Evolutionary conservation across 2,113 vertebrate genomes (phyloP).

Genomic region (Triplophysa tibetana): DNA sequence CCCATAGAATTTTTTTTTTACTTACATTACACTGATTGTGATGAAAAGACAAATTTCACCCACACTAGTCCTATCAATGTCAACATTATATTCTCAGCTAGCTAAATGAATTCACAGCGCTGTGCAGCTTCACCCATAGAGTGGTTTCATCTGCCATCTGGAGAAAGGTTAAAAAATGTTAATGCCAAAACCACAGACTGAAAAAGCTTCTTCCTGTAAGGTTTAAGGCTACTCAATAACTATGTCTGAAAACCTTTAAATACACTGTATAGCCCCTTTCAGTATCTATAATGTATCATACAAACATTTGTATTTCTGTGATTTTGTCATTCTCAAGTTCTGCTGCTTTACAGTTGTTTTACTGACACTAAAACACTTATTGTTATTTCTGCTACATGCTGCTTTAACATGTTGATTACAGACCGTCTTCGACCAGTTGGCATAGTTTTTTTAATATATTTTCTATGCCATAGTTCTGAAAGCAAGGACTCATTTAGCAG

Average conservation of each 20-base stretch:
- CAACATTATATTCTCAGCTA: not conserved
- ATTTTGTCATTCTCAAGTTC: not conserved
- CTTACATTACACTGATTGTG: not conserved
- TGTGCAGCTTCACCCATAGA: not conserved
- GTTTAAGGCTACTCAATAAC: conserved; percentile 25
- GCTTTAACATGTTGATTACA: not conserved
- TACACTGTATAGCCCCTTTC: not conserved
- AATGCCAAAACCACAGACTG: conserved; percentile 13
- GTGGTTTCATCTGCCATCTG: conserved; percentile 14
- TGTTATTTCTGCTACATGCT: not conserved
- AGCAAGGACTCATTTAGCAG: not conserved
- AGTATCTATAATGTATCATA: not conserved
- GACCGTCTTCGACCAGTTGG: not conserved
- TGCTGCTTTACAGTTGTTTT: not conserved
- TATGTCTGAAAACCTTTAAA: not conserved
- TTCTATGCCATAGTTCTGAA: not conserved
- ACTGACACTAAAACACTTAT: not conserved
- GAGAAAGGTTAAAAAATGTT: not conserved
- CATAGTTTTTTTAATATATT: not conserved
- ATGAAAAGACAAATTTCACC: not conserved
- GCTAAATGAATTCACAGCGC: not conserved
- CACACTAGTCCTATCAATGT: conserved; percentile 3
- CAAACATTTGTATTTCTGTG: too few species aligned
- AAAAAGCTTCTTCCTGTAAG: conserved; percentile 23
- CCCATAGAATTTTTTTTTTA: not conserved